These are phyloP conservation scores for Gopherus flavomarginatus DNA, from an alignment of 2,113 vertebrate species.

Conservation along the genomic window DNA sequence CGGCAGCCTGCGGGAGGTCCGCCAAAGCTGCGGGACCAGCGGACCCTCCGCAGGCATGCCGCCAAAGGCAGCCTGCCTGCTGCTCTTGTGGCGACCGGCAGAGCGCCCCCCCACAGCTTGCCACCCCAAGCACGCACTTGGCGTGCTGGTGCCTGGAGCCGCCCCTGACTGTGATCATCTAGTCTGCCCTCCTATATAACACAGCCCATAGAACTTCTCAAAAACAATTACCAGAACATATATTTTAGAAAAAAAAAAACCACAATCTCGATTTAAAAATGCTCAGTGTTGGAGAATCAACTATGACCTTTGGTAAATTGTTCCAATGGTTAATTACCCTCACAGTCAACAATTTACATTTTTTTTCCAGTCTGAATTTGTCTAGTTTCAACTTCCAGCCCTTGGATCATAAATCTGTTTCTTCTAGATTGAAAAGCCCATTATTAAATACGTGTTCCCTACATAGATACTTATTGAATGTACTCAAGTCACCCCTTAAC, in stretches of 20 bases:
- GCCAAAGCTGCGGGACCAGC: too few relatives aligned
- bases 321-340: neutral
- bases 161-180: neutral
- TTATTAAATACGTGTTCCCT: neutral
- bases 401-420: neutral
- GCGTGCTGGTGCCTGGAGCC: too few relatives aligned
- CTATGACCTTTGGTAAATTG: neutral
- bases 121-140: too few relatives aligned
- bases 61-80: too few relatives aligned
- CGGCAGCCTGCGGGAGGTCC: too few relatives aligned
- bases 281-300: neutral
- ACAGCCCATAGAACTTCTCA: neutral
- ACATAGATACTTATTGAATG: neutral
- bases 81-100: too few relatives aligned
- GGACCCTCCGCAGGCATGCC: too few relatives aligned
- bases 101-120: too few relatives aligned
- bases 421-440: neutral
- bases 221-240: neutral
- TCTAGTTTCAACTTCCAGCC: neutral
- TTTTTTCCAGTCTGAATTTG: neutral
- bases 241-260: neutral
- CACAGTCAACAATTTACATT: neutral
- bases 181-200: neutral
- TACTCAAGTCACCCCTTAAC: neutral
- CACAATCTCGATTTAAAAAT: neutral